phyloP scores from a whole-genome alignment of 2,797 vertebrate species.

The Oophaga sylvatica region DNA sequence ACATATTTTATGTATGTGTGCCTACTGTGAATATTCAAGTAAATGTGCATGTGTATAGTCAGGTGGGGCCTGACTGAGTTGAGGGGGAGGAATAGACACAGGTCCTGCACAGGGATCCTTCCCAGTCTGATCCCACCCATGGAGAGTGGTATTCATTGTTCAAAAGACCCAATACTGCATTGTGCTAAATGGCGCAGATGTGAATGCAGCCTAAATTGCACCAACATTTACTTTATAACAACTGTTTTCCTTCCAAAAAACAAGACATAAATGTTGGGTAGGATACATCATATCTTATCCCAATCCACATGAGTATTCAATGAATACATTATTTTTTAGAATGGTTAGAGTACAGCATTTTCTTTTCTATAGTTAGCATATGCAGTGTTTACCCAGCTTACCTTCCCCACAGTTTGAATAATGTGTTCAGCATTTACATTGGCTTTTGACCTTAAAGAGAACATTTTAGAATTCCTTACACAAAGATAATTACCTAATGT shows the following conservation, averaged over 20 bases:
- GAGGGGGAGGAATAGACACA: too few species aligned
- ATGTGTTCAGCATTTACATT: constrained; percentile 33
- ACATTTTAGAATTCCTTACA: constrained; percentile 30
- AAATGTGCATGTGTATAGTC: too few species aligned
- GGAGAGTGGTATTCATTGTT: too few species aligned
- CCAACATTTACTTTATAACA: not conserved
- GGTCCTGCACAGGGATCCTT: too few species aligned
- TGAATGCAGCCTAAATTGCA: not conserved
- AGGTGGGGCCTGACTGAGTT: too few species aligned
- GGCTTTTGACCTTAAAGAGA: constrained; percentile 44
- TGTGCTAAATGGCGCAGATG: too few species aligned
- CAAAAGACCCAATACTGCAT: too few species aligned
- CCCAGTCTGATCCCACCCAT: too few species aligned
- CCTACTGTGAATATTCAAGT: too few species aligned
- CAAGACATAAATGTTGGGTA: not conserved
- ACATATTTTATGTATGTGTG: too few species aligned
- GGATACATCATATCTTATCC: not conserved
- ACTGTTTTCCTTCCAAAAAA: not conserved
- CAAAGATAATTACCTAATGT: constrained; percentile 30
- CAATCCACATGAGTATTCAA: not conserved
- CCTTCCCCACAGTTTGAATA: constrained; percentile 23
- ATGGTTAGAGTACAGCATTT: not conserved
- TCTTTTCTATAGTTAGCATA: not conserved
- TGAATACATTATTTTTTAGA: not conserved
- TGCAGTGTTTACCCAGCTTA: constrained; percentile 1